A percentile compares a stretch with the other conserved stretches of the same genome.
Evolutionary conservation across 1,140 invertebrate genomes (phyloP).

Genomic region (Drosophila repleta): DNA sequence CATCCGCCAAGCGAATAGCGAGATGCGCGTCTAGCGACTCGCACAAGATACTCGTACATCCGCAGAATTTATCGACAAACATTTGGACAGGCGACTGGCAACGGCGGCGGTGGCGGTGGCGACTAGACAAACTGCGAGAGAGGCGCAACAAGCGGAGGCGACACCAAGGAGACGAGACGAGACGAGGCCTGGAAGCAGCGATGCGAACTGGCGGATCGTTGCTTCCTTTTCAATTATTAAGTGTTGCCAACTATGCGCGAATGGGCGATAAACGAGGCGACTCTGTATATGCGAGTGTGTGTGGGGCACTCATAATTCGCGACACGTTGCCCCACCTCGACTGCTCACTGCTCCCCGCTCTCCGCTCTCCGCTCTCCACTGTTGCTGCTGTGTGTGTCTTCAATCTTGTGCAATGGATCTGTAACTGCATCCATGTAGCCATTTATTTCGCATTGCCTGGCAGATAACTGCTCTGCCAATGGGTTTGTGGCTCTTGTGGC

Average conservation of each 20-base stretch:
- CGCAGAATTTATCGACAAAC: constrained; percentile 82
- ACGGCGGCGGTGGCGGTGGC: neutral
- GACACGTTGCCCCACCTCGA: constrained; percentile 48
- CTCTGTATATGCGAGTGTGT: constrained; percentile 29
- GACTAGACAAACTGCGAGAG: constrained; percentile 53
- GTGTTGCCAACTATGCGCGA: constrained; percentile 69
- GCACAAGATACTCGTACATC: constrained; percentile 81
- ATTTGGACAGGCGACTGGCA: constrained; percentile 66
- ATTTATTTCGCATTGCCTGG: constrained; percentile 64
- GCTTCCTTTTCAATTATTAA: constrained; percentile 82
- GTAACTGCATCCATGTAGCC: constrained; percentile 66
- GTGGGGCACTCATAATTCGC: constrained; percentile 66
- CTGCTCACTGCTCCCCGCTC: neutral
- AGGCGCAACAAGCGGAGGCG: neutral
- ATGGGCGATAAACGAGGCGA: constrained; percentile 74
- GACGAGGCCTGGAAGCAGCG: constrained; percentile 32
- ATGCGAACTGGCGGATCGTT: constrained; percentile 62
- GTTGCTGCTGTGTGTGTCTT: constrained; percentile 50
- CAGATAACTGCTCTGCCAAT: constrained; percentile 65
- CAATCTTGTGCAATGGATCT: constrained; percentile 71
- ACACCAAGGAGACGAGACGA: neutral
- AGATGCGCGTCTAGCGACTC: constrained; percentile 9
- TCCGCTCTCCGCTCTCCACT: too few species aligned
- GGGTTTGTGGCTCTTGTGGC: constrained; percentile 23
- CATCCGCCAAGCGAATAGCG: constrained; percentile 64